phyloP scores from a whole-genome alignment of 1,140 invertebrate species.

The Eueides isabella region DNA sequence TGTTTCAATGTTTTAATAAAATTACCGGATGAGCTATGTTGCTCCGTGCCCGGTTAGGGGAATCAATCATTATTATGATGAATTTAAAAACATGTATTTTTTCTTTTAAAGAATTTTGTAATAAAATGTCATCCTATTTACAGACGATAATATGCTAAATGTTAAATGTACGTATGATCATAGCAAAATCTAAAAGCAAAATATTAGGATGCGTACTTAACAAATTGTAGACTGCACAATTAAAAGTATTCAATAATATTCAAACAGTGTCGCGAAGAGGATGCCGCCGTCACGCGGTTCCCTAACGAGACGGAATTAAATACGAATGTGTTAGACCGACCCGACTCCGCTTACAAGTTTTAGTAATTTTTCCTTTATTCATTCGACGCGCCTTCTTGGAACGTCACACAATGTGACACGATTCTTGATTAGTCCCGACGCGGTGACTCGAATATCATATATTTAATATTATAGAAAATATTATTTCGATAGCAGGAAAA shows the following conservation, averaged over 20 bases:
- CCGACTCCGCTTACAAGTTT: slow-evolving; percentile 62
- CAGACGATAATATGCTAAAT: neutral
- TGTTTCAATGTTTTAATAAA: slow-evolving; percentile 47
- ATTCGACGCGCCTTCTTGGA: slow-evolving; percentile 63
- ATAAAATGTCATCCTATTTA: no score
- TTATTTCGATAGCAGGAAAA: slow-evolving; percentile 57
- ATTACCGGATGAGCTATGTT: slow-evolving; percentile 51
- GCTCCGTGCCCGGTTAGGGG: slow-evolving; percentile 28
- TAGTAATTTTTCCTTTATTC: slow-evolving; percentile 74
- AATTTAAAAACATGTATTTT: neutral
- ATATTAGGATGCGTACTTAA: neutral
- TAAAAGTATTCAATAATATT: slow-evolving; percentile 56
- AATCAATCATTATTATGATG: neutral
- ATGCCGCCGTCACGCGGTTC: slow-evolving; percentile 66
- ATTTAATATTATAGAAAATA: slow-evolving; percentile 19
- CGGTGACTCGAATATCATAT: slow-evolving; percentile 47
- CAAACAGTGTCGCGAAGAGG: slow-evolving; percentile 64
- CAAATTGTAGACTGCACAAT: slow-evolving; percentile 32
- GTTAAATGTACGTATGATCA: neutral
- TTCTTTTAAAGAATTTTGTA: no score
- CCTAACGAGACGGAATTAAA: slow-evolving; percentile 76
- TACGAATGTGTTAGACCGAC: slow-evolving; percentile 63
- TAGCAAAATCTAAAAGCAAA: neutral
- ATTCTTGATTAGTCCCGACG: slow-evolving; percentile 65
- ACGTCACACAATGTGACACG: slow-evolving; percentile 60